A percentile compares a stretch with the other conserved stretches of the same genome.
phyloP scores from a whole-genome alignment of 2,888 invertebrate species.

The Machimus rusticus region DNA sequence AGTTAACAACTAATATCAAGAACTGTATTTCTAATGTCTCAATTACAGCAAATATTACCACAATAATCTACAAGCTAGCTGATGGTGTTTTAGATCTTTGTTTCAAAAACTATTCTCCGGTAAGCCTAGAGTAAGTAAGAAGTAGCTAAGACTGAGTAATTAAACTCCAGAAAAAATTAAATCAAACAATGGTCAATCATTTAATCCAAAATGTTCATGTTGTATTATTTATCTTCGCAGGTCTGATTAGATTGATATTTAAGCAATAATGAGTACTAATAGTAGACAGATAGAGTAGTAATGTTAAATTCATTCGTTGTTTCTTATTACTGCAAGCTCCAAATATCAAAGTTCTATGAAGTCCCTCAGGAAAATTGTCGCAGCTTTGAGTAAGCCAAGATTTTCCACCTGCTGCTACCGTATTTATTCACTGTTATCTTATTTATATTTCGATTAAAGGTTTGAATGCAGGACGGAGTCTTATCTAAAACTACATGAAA shows the following conservation, averaged over 20 bases:
- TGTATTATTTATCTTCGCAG: no score
- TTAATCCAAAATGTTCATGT: no score
- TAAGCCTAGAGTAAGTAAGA: no score
- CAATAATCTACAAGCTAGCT: not conserved
- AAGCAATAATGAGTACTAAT: not conserved
- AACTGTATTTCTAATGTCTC: not conserved
- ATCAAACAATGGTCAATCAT: no score
- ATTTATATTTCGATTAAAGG: not conserved
- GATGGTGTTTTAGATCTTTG: not conserved
- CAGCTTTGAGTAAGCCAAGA: not conserved
- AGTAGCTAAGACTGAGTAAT: no score
- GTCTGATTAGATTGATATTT: no score
- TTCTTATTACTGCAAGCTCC: not conserved
- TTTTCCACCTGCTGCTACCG: not conserved
- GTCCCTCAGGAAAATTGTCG: not conserved
- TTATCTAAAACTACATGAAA: not conserved
- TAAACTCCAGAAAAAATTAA: no score
- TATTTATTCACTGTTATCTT: not conserved
- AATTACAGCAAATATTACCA: not conserved
- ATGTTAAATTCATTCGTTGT: not conserved
- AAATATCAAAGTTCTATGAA: not conserved
- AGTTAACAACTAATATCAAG: not conserved
- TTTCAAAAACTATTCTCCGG: not conserved
- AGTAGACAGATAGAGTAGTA: no score
- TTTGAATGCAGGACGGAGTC: not conserved